Base-by-base conservation (phyloP, 2,888 invertebrate genomes). In the Dynastes hyllus region DNA sequence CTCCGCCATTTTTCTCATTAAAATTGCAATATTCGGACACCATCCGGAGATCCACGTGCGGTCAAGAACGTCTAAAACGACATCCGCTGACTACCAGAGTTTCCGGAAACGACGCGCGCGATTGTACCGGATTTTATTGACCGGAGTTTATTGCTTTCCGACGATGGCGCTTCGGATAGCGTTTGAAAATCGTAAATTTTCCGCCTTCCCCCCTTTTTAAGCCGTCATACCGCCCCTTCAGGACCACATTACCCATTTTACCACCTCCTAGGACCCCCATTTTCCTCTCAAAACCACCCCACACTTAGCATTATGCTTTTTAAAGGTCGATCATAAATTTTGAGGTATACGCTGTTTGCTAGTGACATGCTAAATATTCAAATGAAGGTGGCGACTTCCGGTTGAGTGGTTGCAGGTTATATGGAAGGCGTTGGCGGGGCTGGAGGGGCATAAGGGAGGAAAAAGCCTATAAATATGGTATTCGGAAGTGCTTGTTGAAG, bases 121-220 rank as follows among this genome's bases (percentile, higher is more conserved):
- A 45, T 45, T 45, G 45, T 45, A 45, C 65, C n/a, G 65, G 65
- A 32, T 32, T 65, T 65, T 65, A 65, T 32, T 65, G 65, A 65
- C 65, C 37, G 65, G 55, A n/a, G 55, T 55, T 55, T 55, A 55
- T 22, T 29, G 29, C 65, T 65, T 37, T 32, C 65, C 37, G 65
- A 29, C 65, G 37, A 65, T 65, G 29, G 11, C 29, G 45, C 32
- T 37, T 55, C 55, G 55, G 55, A 55, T 55, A 55, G 13, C 55
- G 55, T 55, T 55, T 22, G 55, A 55, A 55, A 55, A 55, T 55
- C 55, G 55, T 55, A 55, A 55, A 55, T 55, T 55, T 55, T 55
- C 16, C 55, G 55, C 55, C 16, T 55, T n/a, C n/a, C 55, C 55
- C n/a, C 55, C 45, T 45, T 45, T 45, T 45, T 45, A 45, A 45